Percentiles rank a stretch among this genome's conserved stretches.
Evolutionary conservation across 2,797 vertebrate species (phyloP).

Genomic region (Alcedo atthis): DNA sequence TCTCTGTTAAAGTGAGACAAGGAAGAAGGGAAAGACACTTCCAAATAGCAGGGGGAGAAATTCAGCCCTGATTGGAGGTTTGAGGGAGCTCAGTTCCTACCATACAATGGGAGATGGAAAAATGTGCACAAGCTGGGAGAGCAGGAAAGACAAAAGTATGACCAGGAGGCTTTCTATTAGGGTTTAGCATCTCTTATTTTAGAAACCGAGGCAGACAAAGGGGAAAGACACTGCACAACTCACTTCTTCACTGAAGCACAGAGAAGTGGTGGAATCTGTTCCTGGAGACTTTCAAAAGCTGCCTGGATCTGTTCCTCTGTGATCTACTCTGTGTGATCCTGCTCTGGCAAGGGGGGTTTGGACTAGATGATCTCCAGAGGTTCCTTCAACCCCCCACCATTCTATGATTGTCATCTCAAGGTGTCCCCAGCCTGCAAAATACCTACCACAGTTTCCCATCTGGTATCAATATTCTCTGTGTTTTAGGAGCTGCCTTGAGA

Average conservation of each 20-base stretch:
- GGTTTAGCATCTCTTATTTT: not conserved
- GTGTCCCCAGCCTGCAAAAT: rapidly evolving
- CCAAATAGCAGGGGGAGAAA: not conserved
- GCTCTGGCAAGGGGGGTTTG: no score
- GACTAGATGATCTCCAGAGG: no score
- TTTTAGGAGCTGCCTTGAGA: not conserved
- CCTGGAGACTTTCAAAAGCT: no score
- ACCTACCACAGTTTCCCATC: not conserved
- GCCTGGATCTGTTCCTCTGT: no score
- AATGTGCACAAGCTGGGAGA: not conserved
- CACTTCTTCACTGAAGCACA: no score
- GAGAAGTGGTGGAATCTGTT: no score
- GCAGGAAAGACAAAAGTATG: not conserved
- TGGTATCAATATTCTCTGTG: not conserved
- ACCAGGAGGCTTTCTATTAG: not conserved
- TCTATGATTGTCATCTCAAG: no score
- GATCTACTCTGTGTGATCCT: no score
- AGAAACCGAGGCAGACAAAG: not conserved
- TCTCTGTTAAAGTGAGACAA: not conserved
- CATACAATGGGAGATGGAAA: not conserved
- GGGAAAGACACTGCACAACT: not conserved
- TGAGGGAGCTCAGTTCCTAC: not conserved
- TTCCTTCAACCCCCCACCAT: no score
- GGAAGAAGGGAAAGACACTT: not conserved
- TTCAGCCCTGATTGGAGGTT: not conserved